Evolutionary conservation across 2,113 vertebrate genomes (phyloP), one percentile per base, ranked within the genome.

Genomic region (pig (Sus scrofa)): DNA sequence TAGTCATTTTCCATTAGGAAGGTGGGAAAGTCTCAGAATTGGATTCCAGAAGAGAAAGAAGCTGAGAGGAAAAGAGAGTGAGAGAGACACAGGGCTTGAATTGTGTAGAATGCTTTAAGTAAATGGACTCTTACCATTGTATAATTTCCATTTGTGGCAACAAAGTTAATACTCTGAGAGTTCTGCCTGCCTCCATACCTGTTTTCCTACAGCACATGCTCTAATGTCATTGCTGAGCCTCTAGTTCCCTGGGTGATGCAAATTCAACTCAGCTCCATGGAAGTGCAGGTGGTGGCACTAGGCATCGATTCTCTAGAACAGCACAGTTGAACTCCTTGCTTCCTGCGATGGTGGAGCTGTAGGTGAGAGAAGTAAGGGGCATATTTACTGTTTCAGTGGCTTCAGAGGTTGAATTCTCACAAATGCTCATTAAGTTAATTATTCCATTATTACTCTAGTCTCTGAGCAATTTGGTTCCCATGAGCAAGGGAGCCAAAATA

Each of bases 401-500:
- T 19, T 79, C 27, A 32, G 78, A 34, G 27, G 14, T 54, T 50
- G 27, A 39, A 67, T 67, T 88, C 77, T 83, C 65, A 62, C 30
- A 58, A 54, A 37, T 30, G 13, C 37, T 91, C 83, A 68, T 91
- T 96, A 91, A 77, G 24, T 24, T 78, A 94, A 65, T 91, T 87
- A 32, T 67, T 27, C n/a, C 12, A 19, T 32, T 32, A 7, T 63
- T 52, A n/a, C 16, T 88, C 44, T 91, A 32, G 27, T 91, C 83
- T 94, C 63, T 19, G 24, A 88, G 26, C 12, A 65, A 27, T 75
- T 95, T 91, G n/a, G 10, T 83, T 91, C 63, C 50, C 83, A 62
- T 37, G 39, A 62, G 27, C n/a, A 27, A 83, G 15, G 26, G n/a
- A 74, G 11, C 10, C 63, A 83, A 84, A 65, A 71, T 10, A 78